These are phyloP conservation scores for Anastrepha ludens DNA, from an alignment of 1,140 invertebrate species.

Conservation along the genomic window DNA sequence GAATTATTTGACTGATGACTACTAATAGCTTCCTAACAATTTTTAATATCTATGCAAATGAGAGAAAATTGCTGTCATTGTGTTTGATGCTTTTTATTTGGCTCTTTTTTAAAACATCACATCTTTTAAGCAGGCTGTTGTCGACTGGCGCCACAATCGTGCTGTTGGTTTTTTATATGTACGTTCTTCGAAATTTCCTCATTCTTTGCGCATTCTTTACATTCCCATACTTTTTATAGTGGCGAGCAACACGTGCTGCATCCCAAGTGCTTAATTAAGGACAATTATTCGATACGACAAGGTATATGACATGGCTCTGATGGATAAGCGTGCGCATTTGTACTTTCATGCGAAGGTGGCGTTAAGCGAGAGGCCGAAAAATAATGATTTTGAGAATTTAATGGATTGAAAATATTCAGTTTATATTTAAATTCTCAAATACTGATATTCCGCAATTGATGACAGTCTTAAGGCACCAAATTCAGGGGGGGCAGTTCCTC, in stretches of 20 bases:
- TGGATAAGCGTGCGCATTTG: neutral
- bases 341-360: too few species aligned
- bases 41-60: neutral
- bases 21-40: neutral
- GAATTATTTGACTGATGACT: neutral
- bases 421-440: too few species aligned
- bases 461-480: too few species aligned
- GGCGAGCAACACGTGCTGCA: neutral
- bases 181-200: neutral
- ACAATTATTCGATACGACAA: neutral
- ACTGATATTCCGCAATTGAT: too few species aligned
- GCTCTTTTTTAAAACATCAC: neutral
- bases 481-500: too few species aligned
- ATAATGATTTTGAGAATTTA: too few species aligned
- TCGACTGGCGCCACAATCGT: neutral
- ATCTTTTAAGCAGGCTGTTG: neutral
- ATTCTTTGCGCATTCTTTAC: too few species aligned
- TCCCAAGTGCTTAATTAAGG: slow-evolving; percentile 20
- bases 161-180: neutral
- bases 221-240: neutral
- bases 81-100: neutral
- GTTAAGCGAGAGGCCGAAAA: too few species aligned
- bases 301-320: neutral
- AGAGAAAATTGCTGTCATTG: neutral
- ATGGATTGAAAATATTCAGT: too few species aligned